phyloP scores from a whole-genome alignment of 2,113 vertebrate species.

The Dipodomys stephensi region DNA sequence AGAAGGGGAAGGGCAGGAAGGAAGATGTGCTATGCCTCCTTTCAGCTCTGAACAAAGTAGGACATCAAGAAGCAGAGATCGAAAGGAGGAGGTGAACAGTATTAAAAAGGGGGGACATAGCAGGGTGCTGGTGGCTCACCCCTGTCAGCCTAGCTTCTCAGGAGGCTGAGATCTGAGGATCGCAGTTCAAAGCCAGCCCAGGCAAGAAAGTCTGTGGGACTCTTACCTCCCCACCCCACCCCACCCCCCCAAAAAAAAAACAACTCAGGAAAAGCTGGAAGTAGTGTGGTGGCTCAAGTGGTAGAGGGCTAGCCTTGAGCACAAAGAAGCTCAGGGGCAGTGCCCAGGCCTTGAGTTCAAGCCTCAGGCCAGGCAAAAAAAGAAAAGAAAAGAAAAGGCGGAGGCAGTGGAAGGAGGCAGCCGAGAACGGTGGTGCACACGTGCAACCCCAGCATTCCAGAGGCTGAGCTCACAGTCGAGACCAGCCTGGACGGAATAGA shows the following conservation, averaged over 20 bases:
- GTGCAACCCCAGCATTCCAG: too few relatives aligned
- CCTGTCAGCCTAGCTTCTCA: neutral
- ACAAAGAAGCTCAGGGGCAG: too few relatives aligned
- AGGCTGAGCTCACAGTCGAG: too few relatives aligned
- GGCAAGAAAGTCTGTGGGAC: neutral
- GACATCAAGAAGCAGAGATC: neutral
- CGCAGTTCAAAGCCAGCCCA: neutral
- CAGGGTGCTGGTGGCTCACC: neutral
- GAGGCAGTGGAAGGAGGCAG: too few relatives aligned
- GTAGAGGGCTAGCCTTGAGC: too few relatives aligned
- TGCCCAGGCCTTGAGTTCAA: too few relatives aligned
- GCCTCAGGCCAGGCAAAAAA: neutral
- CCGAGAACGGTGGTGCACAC: too few relatives aligned
- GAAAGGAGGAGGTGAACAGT: neutral
- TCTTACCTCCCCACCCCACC: too few relatives aligned
- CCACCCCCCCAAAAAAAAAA: too few relatives aligned
- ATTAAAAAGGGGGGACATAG: neutral
- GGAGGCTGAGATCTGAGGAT: neutral
- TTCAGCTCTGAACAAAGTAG: conserved; percentile 44
- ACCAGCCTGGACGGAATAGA: too few relatives aligned
- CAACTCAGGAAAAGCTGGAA: too few relatives aligned
- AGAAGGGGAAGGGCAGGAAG: neutral
- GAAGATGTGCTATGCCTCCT: neutral
- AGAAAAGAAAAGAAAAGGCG: neutral
- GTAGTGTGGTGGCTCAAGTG: neutral